These are phyloP conservation scores for Phortica variegata DNA, from an alignment of 1,140 invertebrate species.

Conservation along the genomic window DNA sequence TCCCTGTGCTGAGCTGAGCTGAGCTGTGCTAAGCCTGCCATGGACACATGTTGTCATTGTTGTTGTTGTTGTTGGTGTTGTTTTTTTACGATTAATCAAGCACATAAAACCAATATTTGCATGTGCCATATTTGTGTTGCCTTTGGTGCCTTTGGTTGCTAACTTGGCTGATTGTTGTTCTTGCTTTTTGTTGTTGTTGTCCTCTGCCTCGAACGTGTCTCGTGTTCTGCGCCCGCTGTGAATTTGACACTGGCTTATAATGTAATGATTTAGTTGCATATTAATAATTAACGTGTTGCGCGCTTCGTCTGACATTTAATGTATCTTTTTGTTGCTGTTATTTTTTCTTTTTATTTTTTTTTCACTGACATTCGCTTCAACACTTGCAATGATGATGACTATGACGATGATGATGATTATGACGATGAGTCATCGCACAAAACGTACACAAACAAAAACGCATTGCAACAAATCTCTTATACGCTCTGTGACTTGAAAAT, in stretches of 20 bases:
- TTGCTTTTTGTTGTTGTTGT: too few relatives aligned
- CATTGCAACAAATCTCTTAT: too few relatives aligned
- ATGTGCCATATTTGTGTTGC: neutral
- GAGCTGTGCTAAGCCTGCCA: too few relatives aligned
- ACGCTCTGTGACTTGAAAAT: too few relatives aligned
- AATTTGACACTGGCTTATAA: conserved; percentile 48
- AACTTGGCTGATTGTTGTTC: too few relatives aligned
- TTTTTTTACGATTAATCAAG: conserved; percentile 41
- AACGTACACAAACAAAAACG: too few relatives aligned
- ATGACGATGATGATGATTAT: conserved; percentile 33
- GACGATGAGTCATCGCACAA: too few relatives aligned
- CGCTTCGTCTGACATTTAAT: conserved; percentile 16
- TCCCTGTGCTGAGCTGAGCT: too few relatives aligned
- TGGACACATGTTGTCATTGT: too few relatives aligned
- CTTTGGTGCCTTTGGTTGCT: too few relatives aligned
- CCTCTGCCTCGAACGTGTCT: neutral
- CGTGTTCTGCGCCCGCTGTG: conserved; percentile 43
- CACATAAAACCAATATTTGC: conserved; percentile 7
- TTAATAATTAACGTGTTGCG: conserved; percentile 42
- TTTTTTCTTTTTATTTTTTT: conserved; percentile 15
- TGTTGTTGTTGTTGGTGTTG: conserved; percentile 12
- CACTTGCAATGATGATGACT: conserved; percentile 6
- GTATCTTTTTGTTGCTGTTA: too few relatives aligned
- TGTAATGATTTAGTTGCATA: conserved; percentile 54
- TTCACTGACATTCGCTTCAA: conserved; percentile 3